A percentile compares a stretch with the other conserved stretches of the same genome.
Evolutionary conservation across 1,140 invertebrate species (phyloP).

Genomic region (Heliconius melpomene): DNA sequence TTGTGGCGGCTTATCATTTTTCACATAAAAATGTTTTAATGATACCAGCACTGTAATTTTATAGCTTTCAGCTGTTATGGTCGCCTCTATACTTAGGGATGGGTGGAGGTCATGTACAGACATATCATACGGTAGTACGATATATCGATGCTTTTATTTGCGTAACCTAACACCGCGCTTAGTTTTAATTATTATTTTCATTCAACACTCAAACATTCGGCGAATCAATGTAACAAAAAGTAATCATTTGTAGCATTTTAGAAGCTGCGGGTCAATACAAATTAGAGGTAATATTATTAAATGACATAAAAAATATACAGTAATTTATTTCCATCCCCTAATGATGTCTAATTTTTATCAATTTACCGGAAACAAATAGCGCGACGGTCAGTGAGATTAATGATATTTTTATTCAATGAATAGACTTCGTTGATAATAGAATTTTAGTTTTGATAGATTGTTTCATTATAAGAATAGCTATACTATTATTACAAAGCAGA

Average conservation of each 20-base stretch:
- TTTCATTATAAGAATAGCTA: too few relatives aligned
- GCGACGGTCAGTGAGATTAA: constrained; percentile 49
- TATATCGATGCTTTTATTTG: too few relatives aligned
- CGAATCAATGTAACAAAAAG: not conserved
- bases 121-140: not conserved
- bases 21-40: constrained; percentile 56
- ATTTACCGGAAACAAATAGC: constrained; percentile 52
- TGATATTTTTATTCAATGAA: constrained; percentile 53
- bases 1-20: constrained; percentile 61
- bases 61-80: constrained; percentile 26
- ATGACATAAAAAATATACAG: not conserved
- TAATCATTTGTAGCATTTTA: not conserved
- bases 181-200: too few relatives aligned
- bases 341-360: constrained; percentile 64
- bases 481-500: too few relatives aligned
- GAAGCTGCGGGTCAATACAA: not conserved
- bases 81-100: constrained; percentile 8
- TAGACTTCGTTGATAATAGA: constrained; percentile 1
- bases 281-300: not conserved
- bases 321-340: constrained; percentile 31
- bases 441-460: too few relatives aligned
- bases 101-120: not conserved
- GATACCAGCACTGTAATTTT: constrained; percentile 24
- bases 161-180: too few relatives aligned
- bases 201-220: too few relatives aligned